Percentiles rank a stretch among this genome's conserved stretches.
These are phyloP conservation scores for Leptodactylus fallax DNA, from an alignment of 2,797 vertebrate species.

Conservation along the genomic window DNA sequence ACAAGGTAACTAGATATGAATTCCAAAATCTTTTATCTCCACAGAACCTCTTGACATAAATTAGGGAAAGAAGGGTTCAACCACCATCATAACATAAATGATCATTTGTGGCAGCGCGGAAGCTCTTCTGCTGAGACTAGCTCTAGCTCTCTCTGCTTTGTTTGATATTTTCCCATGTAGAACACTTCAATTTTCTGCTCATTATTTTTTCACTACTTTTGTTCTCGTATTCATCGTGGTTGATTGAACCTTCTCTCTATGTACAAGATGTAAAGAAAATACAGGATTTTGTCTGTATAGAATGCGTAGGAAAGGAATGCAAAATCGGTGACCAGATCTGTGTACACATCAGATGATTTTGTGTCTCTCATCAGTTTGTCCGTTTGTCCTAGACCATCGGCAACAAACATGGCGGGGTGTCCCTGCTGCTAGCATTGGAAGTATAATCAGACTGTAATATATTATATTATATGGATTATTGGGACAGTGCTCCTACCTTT, in stretches of 20 bases:
- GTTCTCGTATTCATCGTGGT: slow-evolving; percentile 31
- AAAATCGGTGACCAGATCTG: neutral
- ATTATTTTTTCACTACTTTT: slow-evolving; percentile 43
- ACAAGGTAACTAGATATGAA: too few species aligned
- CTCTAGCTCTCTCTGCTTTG: slow-evolving; percentile 17
- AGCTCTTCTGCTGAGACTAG: neutral
- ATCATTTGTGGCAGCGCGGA: neutral
- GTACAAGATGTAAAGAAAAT: slow-evolving; percentile 12
- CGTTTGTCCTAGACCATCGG: too few species aligned
- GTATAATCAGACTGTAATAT: neutral
- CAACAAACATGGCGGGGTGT: neutral
- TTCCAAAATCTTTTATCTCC: neutral
- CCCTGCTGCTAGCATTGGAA: neutral
- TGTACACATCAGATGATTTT: slow-evolving; percentile 17
- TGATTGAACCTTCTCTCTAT: slow-evolving; percentile 22
- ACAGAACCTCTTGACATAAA: neutral
- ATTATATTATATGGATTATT: too few species aligned
- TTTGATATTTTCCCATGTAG: slow-evolving; percentile 15
- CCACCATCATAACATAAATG: neutral
- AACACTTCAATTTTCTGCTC: slow-evolving; percentile 25
- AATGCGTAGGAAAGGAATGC: neutral
- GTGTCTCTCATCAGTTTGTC: neutral
- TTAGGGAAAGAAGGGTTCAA: neutral
- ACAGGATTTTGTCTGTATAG: neutral
- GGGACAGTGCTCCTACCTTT: neutral